Percentiles rank a stretch among this genome's conserved stretches.
Evolutionary conservation across 1,140 invertebrate species (phyloP).

Genomic region (Cydia splendana): DNA sequence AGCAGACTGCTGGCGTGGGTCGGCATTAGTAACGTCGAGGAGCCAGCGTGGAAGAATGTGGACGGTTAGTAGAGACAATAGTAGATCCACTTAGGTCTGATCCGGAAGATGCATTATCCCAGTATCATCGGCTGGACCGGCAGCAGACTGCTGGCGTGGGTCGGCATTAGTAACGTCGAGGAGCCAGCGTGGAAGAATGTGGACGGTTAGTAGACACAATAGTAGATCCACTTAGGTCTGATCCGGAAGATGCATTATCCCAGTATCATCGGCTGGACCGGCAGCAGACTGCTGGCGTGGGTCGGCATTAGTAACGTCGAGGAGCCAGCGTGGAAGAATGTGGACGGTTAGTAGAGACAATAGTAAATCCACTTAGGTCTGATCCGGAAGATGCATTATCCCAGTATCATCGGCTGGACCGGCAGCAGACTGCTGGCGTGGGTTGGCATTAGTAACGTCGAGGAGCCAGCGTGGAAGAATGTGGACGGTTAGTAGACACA

Average conservation of each 20-base stretch:
- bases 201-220: too few species aligned
- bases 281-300: conserved; percentile 56
- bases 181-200: conserved; percentile 61
- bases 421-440: conserved; percentile 54
- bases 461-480: conserved; percentile 59
- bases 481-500: conserved; percentile 50
- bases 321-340: conserved; percentile 57
- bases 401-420: conserved; percentile 42
- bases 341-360: too few species aligned
- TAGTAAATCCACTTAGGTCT: conserved; percentile 58
- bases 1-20: conserved; percentile 59
- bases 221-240: conserved; percentile 56
- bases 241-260: conserved; percentile 60
- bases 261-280: conserved; percentile 41
- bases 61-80: too few species aligned
- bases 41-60: conserved; percentile 60
- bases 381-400: conserved; percentile 58
- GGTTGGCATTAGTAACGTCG: conserved; percentile 62
- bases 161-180: conserved; percentile 61
- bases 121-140: conserved; percentile 43
- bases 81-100: conserved; percentile 57
- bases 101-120: conserved; percentile 58
- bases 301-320: conserved; percentile 62
- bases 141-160: conserved; percentile 56
- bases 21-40: conserved; percentile 59